A percentile compares a stretch with the other conserved stretches of the same genome.
Evolutionary conservation across 1,140 invertebrate genomes (phyloP).

Genomic region (Carposina sasakii): DNA sequence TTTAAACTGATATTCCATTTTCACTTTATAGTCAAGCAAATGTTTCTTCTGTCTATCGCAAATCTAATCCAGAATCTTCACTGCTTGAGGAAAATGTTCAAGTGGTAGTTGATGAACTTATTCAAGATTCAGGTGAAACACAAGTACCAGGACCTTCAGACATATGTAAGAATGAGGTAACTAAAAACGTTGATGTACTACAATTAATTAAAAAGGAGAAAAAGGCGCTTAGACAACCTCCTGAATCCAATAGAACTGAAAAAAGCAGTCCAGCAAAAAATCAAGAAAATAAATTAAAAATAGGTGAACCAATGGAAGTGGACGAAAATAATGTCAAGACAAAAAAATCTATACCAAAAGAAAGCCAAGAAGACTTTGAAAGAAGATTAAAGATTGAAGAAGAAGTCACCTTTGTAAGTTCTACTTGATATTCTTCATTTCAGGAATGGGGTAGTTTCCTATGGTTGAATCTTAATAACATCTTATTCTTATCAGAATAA

Average conservation of each 20-base stretch:
- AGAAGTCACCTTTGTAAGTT: constrained; percentile 72
- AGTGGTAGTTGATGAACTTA: neutral
- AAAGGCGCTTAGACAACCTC: constrained; percentile 3
- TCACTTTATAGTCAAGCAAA: constrained; percentile 72
- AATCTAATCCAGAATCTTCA: constrained; percentile 12
- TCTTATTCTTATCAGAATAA: no score
- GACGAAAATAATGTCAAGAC: neutral
- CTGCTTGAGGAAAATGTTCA: neutral
- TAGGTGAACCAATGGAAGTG: constrained; percentile 1
- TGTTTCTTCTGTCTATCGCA: constrained; percentile 68
- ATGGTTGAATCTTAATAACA: no score
- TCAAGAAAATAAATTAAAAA: neutral
- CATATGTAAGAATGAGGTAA: constrained; percentile 14
- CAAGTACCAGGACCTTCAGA: constrained; percentile 26
- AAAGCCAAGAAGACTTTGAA: constrained; percentile 40
- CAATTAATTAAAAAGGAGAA: constrained; percentile 34
- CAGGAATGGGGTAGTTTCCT: no score
- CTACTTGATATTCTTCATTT: no score
- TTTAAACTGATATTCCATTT: no score
- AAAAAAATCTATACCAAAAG: neutral
- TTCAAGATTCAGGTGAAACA: constrained; percentile 12
- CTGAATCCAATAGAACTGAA: constrained; percentile 3
- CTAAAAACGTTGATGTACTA: constrained; percentile 33
- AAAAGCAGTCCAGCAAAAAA: neutral
- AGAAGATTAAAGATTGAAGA: constrained; percentile 55